phyloP scores from a whole-genome alignment of 1,140 invertebrate genomes.

The Piezodorus guildinii region DNA sequence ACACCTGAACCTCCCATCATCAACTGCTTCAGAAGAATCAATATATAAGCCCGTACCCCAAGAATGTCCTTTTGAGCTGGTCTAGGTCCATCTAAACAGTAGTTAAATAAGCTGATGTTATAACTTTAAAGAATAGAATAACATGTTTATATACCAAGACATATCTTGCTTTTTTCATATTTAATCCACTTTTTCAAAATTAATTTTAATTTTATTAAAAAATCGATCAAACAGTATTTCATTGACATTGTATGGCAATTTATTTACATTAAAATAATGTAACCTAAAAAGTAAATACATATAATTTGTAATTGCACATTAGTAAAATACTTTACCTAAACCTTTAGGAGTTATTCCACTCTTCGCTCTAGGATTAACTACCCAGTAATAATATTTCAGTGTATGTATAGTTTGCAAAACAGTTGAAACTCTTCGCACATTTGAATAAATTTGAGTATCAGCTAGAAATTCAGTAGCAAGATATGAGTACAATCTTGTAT shows the following conservation, averaged over 20 bases:
- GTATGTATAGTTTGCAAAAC: slow-evolving; percentile 97
- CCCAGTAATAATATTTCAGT: slow-evolving; percentile 98
- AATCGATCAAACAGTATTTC: too few species aligned
- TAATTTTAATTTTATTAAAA: too few species aligned
- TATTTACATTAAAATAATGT: too few species aligned
- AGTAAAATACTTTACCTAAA: slow-evolving; percentile 51
- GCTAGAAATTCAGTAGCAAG: slow-evolving; percentile 94
- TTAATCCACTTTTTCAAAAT: not conserved
- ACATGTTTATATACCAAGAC: too few species aligned
- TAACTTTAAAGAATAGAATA: not conserved
- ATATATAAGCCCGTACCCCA: slow-evolving; percentile 85
- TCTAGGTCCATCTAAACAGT: slow-evolving; percentile 72
- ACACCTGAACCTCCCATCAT: slow-evolving; percentile 94
- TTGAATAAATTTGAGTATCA: slow-evolving; percentile 94
- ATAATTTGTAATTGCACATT: too few species aligned
- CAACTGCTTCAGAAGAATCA: slow-evolving; percentile 90
- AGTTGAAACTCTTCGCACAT: slow-evolving; percentile 90
- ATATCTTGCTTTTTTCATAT: too few species aligned
- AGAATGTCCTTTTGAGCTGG: slow-evolving; percentile 89
- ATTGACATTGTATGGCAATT: too few species aligned
- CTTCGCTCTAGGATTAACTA: slow-evolving; percentile 86
- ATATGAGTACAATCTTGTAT: slow-evolving; percentile 92
- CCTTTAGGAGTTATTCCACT: slow-evolving; percentile 92
- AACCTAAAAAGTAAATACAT: too few species aligned
- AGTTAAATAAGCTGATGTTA: slow-evolving; percentile 2